Percentiles rank a stretch among this genome's conserved stretches.
These are phyloP conservation scores for Phortica magna DNA, from an alignment of 2,888 invertebrate species.

Conservation along the genomic window DNA sequence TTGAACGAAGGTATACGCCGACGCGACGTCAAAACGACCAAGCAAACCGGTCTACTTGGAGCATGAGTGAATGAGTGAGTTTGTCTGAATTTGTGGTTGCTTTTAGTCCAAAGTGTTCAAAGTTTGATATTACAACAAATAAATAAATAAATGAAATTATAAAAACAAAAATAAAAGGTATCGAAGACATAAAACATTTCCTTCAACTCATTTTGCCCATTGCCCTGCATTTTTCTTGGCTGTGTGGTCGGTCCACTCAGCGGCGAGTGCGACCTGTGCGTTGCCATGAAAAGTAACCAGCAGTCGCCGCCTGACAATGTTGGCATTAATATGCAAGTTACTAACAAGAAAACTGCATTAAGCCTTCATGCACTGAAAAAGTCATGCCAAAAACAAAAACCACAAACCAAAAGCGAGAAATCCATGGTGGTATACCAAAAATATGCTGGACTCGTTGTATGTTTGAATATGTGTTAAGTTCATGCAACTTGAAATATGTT, in stretches of 20 bases:
- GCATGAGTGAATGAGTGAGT: too few species aligned
- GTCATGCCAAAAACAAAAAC: neutral
- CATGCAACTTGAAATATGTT: too few species aligned
- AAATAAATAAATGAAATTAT: neutral
- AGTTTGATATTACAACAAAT: neutral
- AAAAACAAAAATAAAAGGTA: conserved; percentile 5
- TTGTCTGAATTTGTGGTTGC: too few species aligned
- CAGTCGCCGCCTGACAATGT: conserved; percentile 37
- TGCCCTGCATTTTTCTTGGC: neutral
- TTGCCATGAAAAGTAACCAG: neutral
- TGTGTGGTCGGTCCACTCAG: conserved; percentile 9
- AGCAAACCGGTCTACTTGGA: too few species aligned
- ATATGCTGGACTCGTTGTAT: neutral
- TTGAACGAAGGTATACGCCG: neutral
- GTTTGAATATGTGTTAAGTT: too few species aligned
- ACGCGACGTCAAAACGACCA: neutral
- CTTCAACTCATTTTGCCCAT: neutral
- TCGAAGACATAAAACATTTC: conserved; percentile 11
- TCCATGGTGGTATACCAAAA: neutral
- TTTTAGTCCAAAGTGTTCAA: neutral
- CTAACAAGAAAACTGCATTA: conserved; percentile 68
- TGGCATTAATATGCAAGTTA: conserved; percentile 60
- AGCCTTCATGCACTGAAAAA: conserved; percentile 22
- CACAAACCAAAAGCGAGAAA: neutral
- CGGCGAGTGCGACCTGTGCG: neutral